Evolutionary conservation across 1,140 invertebrate species (phyloP).

Genomic region (Papilio dardanus): DNA sequence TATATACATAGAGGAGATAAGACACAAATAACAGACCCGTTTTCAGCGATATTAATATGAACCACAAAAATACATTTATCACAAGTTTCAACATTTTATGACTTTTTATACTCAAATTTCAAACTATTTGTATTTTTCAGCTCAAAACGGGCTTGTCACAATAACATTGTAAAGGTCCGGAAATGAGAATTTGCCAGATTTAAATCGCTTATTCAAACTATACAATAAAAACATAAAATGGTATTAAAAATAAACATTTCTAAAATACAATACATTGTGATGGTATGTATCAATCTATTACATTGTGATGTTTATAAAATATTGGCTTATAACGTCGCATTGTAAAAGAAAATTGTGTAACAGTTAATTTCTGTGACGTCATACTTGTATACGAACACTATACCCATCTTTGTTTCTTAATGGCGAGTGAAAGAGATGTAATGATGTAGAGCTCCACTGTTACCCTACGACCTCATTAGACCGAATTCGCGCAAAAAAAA

Average conservation of each 20-base stretch:
- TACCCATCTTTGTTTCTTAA: too few species aligned
- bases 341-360: background rate
- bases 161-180: background rate
- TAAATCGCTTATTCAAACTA: too few species aligned
- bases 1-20: constrained; percentile 39
- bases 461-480: too few species aligned
- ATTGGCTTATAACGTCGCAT: background rate
- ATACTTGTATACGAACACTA: too few species aligned
- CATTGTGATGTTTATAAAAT: background rate
- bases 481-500: too few species aligned
- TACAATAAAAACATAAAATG: background rate
- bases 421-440: too few species aligned
- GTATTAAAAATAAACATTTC: background rate
- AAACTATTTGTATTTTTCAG: background rate
- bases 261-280: background rate
- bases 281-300: background rate
- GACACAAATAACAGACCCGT: constrained; percentile 52
- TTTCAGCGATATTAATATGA: background rate
- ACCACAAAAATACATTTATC: background rate
- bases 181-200: background rate
- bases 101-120: background rate
- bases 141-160: background rate
- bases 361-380: too few species aligned
- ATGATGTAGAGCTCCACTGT: too few species aligned
- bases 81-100: background rate